A percentile compares a stretch with the other conserved stretches of the same genome.
These are phyloP conservation scores for Anneissia japonica DNA, from an alignment of 35 echinoderm and acorn worm species.

Conservation along the genomic window DNA sequence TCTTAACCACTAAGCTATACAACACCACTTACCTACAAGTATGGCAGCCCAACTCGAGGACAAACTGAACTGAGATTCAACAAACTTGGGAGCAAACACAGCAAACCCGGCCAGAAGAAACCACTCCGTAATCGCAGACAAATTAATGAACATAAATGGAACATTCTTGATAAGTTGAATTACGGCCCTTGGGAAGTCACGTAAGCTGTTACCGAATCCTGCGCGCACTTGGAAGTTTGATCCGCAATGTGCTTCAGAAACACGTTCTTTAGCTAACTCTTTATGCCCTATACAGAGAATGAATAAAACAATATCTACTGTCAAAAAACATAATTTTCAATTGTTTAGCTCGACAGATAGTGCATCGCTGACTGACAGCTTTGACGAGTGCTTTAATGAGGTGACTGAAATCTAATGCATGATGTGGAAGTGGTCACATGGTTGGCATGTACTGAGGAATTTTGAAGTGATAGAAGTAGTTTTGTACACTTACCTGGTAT, in stretches of 20 bases:
- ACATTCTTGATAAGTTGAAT: conserved; percentile 61
- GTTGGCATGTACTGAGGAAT: too few species aligned
- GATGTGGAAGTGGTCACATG: too few species aligned
- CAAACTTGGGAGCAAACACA: conserved; percentile 89
- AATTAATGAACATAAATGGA: conserved; percentile 91
- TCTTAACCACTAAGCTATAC: too few species aligned
- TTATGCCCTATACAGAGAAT: conserved; percentile 26
- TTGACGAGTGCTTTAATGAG: background rate
- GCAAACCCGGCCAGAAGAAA: conserved; percentile 78
- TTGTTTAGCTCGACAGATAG: background rate
- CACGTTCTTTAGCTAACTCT: conserved; percentile 30
- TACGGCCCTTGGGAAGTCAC: conserved; percentile 72
- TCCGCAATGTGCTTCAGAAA: conserved; percentile 65
- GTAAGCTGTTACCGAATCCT: conserved; percentile 67
- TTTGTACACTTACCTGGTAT: conserved; percentile 53
- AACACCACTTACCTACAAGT: conserved; percentile 70
- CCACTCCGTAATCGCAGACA: conserved; percentile 70
- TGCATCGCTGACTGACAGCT: background rate
- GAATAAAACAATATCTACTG: background rate
- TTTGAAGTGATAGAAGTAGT: too few species aligned
- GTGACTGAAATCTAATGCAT: background rate
- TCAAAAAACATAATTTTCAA: background rate
- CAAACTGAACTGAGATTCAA: conserved; percentile 87
- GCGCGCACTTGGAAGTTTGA: conserved; percentile 58
- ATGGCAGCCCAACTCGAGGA: conserved; percentile 60